A percentile compares a stretch with the other conserved stretches of the same genome.
Evolutionary conservation across 2,888 invertebrate genomes (phyloP).

Genomic region (Protodeltote pygarga): DNA sequence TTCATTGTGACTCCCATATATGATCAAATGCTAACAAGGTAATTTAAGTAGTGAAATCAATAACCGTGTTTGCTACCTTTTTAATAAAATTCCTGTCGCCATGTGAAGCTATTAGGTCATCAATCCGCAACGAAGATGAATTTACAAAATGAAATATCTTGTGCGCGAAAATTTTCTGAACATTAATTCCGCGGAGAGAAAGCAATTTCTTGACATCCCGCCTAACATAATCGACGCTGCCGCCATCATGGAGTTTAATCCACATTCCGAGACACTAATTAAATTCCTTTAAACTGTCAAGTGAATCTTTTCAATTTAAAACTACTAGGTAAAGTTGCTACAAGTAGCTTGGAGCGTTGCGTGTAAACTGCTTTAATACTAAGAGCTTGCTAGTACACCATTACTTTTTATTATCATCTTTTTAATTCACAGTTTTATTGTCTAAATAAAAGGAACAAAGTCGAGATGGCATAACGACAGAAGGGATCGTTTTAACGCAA

Average conservation of each 20-base stretch:
- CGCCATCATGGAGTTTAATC: conserved; percentile 69
- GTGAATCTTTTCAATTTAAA: conserved; percentile 63
- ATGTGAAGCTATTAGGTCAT: conserved; percentile 38
- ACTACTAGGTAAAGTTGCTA: conserved; percentile 45
- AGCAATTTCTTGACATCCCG: conserved; percentile 59
- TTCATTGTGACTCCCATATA: conserved; percentile 4
- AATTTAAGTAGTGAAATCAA: conserved; percentile 24
- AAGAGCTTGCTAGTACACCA: conserved; percentile 9
- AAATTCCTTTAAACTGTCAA: conserved; percentile 70
- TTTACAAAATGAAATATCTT: conserved; percentile 54
- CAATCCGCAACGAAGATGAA: conserved; percentile 46
- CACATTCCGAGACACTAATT: conserved; percentile 74
- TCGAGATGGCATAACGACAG: conserved; percentile 2
- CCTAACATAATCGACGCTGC: conserved; percentile 56
- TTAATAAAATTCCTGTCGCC: conserved; percentile 43
- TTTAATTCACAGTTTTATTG: conserved; percentile 26
- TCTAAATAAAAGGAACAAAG: conserved; percentile 14
- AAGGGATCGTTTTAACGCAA: not conserved
- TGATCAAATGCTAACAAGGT: conserved; percentile 8
- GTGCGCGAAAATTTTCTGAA: conserved; percentile 43
- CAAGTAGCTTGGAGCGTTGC: conserved; percentile 16
- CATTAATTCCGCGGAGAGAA: conserved; percentile 45
- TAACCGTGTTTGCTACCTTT: conserved; percentile 30
- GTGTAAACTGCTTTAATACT: conserved; percentile 30
- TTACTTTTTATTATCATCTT: conserved; percentile 24